phyloP scores from a whole-genome alignment of 2,797 vertebrate genomes.

The Todus mexicanus region DNA sequence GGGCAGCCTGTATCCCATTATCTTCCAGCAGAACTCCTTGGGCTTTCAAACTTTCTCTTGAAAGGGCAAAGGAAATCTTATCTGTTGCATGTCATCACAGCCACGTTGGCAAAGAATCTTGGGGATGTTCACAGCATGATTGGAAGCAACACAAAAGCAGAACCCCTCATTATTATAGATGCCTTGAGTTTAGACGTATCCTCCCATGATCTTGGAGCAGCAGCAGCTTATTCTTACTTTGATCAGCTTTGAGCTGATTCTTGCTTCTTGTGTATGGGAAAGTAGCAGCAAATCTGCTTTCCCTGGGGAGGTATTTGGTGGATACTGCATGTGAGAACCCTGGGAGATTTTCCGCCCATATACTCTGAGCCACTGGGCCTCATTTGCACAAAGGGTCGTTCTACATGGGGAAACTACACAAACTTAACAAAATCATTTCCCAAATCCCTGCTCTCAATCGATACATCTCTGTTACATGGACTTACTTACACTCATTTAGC shows the following conservation, averaged over 20 bases:
- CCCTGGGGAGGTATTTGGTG: not conserved
- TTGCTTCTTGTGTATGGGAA: constrained; percentile 6
- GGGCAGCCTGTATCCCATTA: constrained; percentile 7
- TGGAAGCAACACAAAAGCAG: constrained; percentile 36
- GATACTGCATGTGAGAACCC: not conserved
- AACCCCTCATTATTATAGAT: constrained; percentile 14
- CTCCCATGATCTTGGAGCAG: constrained; percentile 38
- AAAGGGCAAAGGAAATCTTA: constrained; percentile 54
- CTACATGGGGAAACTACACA: not conserved
- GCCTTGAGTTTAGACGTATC: constrained; percentile 13
- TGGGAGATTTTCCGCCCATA: not conserved
- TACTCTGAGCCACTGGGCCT: not conserved
- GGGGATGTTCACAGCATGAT: constrained; percentile 5
- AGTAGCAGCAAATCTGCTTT: constrained; percentile 22
- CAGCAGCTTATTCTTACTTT: constrained; percentile 43
- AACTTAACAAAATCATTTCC: not conserved
- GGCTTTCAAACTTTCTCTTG: constrained; percentile 43
- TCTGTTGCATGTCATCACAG: constrained; percentile 32
- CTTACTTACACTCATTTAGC: not conserved
- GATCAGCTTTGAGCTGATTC: constrained; percentile 24
- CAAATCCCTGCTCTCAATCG: not conserved
- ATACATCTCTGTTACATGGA: not conserved
- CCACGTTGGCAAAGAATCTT: not conserved
- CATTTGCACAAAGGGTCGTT: not conserved
- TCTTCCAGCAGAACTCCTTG: constrained; percentile 14